These are phyloP conservation scores for Sebastes matsubarae DNA, from an alignment of 2,797 vertebrate species.

Conservation along the genomic window DNA sequence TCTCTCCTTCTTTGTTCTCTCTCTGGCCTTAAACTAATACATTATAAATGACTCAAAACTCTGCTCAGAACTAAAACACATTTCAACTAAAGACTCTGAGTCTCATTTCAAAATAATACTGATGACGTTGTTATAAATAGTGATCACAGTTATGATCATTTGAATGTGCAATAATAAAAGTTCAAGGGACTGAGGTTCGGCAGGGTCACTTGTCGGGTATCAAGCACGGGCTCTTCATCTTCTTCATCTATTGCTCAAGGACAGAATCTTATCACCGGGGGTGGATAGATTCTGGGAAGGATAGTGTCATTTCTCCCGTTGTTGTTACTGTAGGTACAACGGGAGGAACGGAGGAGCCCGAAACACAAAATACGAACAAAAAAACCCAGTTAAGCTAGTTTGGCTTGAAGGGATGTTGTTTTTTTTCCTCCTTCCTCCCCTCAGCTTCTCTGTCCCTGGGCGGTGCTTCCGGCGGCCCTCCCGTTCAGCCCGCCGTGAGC, in stretches of 20 bases:
- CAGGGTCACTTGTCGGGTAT: slow-evolving; percentile 35
- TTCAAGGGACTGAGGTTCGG: slow-evolving; percentile 63
- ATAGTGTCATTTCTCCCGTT: not conserved
- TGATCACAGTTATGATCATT: slow-evolving; percentile 67
- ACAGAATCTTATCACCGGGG: slow-evolving; percentile 45
- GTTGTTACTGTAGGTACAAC: not conserved
- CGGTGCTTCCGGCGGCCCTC: slow-evolving; percentile 44
- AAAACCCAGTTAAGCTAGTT: slow-evolving; percentile 34
- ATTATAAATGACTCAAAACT: slow-evolving; percentile 31
- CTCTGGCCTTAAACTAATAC: slow-evolving; percentile 26
- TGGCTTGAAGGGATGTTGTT: slow-evolving; percentile 24
- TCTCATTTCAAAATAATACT: slow-evolving; percentile 73
- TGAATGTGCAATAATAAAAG: slow-evolving; percentile 74
- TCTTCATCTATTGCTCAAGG: slow-evolving; percentile 68
- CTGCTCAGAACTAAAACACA: slow-evolving; percentile 35
- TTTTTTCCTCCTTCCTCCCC: slow-evolving; percentile 18
- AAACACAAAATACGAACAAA: slow-evolving; percentile 35
- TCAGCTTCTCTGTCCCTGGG: slow-evolving; percentile 67
- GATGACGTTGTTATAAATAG: slow-evolving; percentile 67
- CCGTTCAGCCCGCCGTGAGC: slow-evolving; percentile 85
- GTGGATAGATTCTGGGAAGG: slow-evolving; percentile 36
- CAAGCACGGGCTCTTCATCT: slow-evolving; percentile 24
- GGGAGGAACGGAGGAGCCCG: slow-evolving; percentile 28
- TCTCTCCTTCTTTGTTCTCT: slow-evolving; percentile 6
- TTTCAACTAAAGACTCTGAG: slow-evolving; percentile 41